phyloP scores from a whole-genome alignment of 2,113 vertebrate species.

The Phyllopteryx taeniolatus region DNA sequence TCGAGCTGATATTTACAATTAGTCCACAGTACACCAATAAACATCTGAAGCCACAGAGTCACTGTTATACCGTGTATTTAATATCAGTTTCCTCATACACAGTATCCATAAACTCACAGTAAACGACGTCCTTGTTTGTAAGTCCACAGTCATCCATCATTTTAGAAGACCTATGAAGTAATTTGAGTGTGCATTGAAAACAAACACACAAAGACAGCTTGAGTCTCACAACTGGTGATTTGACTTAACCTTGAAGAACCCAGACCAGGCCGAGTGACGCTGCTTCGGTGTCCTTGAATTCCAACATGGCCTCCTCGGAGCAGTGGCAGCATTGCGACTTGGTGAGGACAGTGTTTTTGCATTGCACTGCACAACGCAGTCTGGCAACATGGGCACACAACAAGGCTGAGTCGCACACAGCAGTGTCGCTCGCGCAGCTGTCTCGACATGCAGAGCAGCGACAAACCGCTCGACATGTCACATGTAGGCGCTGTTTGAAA shows the following conservation, averaged over 20 bases:
- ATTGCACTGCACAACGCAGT: background rate
- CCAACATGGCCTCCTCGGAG: background rate
- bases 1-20: background rate
- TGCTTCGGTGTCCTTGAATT: background rate
- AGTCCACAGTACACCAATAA: background rate
- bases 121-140: background rate
- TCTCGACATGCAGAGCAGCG: background rate
- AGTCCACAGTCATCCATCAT: background rate
- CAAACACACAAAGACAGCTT: conserved; percentile 1
- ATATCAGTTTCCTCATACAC: background rate
- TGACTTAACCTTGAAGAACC: background rate
- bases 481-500: no score
- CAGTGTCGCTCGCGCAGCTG: background rate
- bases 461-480: background rate
- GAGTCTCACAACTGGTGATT: background rate
- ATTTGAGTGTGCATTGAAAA: background rate
- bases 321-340: background rate
- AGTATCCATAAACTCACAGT: background rate
- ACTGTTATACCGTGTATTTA: background rate
- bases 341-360: background rate
- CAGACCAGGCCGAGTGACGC: background rate
- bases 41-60: background rate
- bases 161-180: background rate
- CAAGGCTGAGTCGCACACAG: background rate
- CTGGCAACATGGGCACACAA: background rate